Evolutionary conservation across 2,113 vertebrate species (phyloP).

Genomic region (Falcunculus frontatus): DNA sequence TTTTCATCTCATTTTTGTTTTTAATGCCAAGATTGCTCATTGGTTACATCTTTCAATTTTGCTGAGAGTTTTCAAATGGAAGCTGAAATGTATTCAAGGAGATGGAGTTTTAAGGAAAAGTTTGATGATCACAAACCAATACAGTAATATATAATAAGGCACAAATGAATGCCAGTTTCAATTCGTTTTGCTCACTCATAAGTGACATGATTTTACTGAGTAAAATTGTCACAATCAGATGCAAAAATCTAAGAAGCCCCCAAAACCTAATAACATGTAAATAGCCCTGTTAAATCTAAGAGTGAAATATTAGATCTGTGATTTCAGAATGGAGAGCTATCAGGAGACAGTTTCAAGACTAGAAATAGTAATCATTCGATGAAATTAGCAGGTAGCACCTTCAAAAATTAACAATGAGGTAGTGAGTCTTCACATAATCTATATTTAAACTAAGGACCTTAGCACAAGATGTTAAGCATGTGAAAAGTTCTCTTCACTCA

Average conservation of each 20-base stretch:
- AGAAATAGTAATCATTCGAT: background rate
- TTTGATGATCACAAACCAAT: background rate
- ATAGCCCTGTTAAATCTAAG: background rate
- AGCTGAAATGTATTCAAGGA: background rate
- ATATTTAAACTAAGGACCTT: background rate
- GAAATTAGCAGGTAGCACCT: background rate
- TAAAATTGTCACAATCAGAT: background rate
- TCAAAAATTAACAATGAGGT: background rate
- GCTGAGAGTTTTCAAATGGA: background rate
- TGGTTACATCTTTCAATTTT: background rate
- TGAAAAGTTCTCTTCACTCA: background rate
- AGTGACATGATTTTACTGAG: background rate
- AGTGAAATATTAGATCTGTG: background rate
- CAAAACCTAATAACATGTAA: background rate
- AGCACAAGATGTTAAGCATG: background rate
- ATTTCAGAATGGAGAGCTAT: background rate
- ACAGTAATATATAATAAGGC: background rate
- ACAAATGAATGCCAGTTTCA: background rate
- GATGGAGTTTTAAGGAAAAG: background rate
- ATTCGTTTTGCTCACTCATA: background rate
- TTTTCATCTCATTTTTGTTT: background rate
- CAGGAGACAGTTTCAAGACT: background rate
- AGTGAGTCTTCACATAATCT: background rate
- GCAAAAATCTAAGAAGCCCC: background rate
- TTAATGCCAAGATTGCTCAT: background rate